Conservation (phyloP, 2,888 invertebrate genomes). For the Tachystola acroxantha region DNA sequence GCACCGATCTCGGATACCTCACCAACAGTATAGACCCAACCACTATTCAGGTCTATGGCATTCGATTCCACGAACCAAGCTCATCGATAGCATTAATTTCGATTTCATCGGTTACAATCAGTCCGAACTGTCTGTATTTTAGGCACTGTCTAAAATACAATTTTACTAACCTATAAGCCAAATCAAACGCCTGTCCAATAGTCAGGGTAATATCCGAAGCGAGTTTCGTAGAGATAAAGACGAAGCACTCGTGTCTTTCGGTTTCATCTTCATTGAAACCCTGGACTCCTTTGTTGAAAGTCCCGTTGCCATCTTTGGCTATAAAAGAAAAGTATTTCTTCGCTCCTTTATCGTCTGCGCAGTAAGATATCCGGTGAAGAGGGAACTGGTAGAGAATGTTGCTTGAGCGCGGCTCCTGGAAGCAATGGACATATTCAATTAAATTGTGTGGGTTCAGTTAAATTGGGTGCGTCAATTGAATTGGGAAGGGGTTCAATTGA, state of each 20-base stretch:
- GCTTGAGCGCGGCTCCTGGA: slow-evolving; percentile 84
- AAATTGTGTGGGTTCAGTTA: no score
- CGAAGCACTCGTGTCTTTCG: slow-evolving; percentile 96
- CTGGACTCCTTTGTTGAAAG: slow-evolving; percentile 53
- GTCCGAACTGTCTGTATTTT: no score
- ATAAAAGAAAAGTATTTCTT: slow-evolving; percentile 98
- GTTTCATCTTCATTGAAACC: slow-evolving; percentile 63
- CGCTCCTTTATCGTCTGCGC: slow-evolving; percentile 98
- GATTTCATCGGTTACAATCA: no score
- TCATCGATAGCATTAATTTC: no score
- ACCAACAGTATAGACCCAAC: no score
- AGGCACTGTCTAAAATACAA: no score
- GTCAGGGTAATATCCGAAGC: slow-evolving; percentile 98
- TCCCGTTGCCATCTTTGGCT: slow-evolving; percentile 80
- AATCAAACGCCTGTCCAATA: slow-evolving; percentile 98
- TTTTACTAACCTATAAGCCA: slow-evolving; percentile 89
- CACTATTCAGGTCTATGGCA: no score
- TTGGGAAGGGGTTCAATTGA: no score
- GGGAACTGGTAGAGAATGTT: slow-evolving; percentile 96
- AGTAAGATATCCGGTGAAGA: slow-evolving; percentile 97
- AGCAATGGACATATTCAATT: slow-evolving; percentile 12
- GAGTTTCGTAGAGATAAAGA: slow-evolving; percentile 97
- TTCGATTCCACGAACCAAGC: no score
- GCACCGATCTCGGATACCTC: no score
- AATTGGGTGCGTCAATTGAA: no score